These are phyloP conservation scores for Arothron firmamentum DNA, from an alignment of 2,113 vertebrate species.

Conservation along the genomic window DNA sequence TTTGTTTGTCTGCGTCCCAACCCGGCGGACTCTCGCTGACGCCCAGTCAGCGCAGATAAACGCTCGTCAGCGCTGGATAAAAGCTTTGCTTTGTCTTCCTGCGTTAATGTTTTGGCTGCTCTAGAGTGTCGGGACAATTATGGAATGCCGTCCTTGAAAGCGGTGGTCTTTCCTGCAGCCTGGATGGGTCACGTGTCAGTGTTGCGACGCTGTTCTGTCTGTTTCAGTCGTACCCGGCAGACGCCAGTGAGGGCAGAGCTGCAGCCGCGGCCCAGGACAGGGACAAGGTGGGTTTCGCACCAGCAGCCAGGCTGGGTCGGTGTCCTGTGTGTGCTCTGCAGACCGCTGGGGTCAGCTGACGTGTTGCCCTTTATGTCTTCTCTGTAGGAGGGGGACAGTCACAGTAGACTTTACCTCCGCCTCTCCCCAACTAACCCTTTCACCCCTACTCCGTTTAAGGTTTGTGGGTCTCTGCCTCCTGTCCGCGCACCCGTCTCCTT, in stretches of 20 bases:
- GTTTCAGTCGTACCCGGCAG: slow-evolving; percentile 60
- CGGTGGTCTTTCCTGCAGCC: no score
- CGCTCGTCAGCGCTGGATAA: slow-evolving; percentile 7
- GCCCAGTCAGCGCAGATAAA: slow-evolving; percentile 15
- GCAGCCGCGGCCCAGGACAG: slow-evolving; percentile 30
- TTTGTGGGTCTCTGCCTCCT: slow-evolving; percentile 80
- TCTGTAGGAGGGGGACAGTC: slow-evolving; percentile 87
- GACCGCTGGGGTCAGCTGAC: no score
- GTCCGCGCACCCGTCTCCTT: slow-evolving; percentile 16
- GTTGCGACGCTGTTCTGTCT: slow-evolving; percentile 9
- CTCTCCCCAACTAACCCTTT: slow-evolving; percentile 97
- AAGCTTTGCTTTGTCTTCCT: neutral
- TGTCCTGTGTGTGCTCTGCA: neutral
- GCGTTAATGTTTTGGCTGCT: neutral
- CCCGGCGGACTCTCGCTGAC: slow-evolving; percentile 5
- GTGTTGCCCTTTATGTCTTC: slow-evolving; percentile 79
- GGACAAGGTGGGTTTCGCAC: slow-evolving; percentile 67
- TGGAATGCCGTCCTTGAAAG: no score
- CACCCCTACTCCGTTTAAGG: slow-evolving; percentile 97
- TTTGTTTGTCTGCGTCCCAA: slow-evolving; percentile 8
- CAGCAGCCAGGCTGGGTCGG: neutral
- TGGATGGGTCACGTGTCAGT: neutral
- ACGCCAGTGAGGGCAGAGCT: slow-evolving; percentile 59
- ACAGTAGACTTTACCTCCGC: slow-evolving; percentile 86
- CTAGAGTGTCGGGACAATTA: neutral